A percentile compares a stretch with the other conserved stretches of the same genome.
phyloP scores from a whole-genome alignment of 2,113 vertebrate species.

The Chaetura pelagica region DNA sequence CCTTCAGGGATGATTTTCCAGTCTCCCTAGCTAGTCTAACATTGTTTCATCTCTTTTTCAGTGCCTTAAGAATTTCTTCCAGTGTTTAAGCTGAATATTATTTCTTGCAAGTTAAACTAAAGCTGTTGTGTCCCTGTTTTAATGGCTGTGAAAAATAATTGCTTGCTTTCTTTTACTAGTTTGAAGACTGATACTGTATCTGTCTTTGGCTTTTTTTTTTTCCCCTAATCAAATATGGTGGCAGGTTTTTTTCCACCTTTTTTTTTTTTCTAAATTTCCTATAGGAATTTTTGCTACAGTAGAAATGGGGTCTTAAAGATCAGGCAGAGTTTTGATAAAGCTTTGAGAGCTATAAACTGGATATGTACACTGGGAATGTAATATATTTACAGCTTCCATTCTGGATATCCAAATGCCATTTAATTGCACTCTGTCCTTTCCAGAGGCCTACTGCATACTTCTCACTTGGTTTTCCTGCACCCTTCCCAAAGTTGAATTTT shows the following conservation, averaged over 20 bases:
- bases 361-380: background rate
- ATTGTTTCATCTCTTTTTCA: background rate
- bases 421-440: background rate
- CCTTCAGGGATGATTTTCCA: background rate
- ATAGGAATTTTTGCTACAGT: background rate
- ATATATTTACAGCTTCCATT: background rate
- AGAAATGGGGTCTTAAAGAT: background rate
- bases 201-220: background rate
- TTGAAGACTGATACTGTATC: background rate
- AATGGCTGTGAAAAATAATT: background rate
- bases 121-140: background rate
- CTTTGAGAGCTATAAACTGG: background rate
- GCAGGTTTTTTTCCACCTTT: rapidly evolving
- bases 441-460: background rate
- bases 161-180: background rate
- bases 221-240: background rate
- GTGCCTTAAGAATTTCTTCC: background rate
- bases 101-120: background rate
- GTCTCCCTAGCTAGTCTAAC: background rate
- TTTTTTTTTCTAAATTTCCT: background rate
- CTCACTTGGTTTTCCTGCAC: background rate
- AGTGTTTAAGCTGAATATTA: background rate
- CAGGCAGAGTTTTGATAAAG: background rate
- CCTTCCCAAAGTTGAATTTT: background rate
- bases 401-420: background rate